These are phyloP conservation scores for Panthera uncia DNA, from an alignment of 2,113 vertebrate species.

Conservation along the genomic window DNA sequence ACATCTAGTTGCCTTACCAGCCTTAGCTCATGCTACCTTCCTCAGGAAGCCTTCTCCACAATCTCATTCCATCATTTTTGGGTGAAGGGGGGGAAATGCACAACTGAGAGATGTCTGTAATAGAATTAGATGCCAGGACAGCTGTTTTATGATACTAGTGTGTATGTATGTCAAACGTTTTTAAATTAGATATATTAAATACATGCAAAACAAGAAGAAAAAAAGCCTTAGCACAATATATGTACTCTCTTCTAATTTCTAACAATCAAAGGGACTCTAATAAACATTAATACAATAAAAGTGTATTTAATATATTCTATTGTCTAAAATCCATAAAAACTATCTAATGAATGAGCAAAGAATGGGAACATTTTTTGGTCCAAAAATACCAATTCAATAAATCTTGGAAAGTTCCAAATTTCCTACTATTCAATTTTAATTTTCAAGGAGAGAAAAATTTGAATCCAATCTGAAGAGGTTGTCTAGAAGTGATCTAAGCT, in stretches of 20 bases:
- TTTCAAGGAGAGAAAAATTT: neutral
- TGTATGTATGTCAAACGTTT: neutral
- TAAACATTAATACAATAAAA: neutral
- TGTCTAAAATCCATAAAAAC: neutral
- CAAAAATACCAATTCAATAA: neutral
- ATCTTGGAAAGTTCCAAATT: neutral
- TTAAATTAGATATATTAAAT: neutral
- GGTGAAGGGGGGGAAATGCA: neutral
- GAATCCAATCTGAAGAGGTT: neutral
- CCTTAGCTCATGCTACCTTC: neutral
- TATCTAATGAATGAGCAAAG: no score
- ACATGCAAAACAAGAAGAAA: neutral
- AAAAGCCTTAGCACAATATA: neutral
- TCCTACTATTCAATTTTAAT: neutral
- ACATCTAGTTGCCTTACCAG: neutral
- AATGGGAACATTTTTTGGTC: neutral
- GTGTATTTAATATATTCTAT: neutral
- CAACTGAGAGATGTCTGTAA: neutral
- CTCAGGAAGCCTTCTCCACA: neutral
- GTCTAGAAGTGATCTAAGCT: neutral
- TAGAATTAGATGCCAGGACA: neutral
- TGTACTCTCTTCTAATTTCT: neutral
- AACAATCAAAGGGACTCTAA: neutral
- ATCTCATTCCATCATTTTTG: neutral
- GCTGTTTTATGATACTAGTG: neutral